Evolutionary conservation across 2,113 vertebrate species (phyloP).

Genomic region (Caranx melampygus): DNA sequence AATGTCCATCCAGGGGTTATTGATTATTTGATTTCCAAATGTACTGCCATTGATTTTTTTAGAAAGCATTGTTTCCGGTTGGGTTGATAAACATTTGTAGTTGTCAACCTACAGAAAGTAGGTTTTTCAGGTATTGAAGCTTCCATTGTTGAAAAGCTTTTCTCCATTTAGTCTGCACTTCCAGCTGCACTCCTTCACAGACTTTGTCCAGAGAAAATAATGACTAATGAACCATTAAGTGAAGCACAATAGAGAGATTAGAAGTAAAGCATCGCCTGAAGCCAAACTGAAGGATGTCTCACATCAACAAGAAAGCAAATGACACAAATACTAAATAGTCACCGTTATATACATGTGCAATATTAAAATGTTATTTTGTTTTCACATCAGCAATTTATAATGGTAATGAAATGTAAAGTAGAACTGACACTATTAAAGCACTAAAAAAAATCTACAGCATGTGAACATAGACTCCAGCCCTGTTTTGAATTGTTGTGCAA

Average conservation of each 20-base stretch:
- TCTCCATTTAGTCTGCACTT: background rate
- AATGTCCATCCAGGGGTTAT: no score
- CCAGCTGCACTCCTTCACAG: background rate
- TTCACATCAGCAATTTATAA: background rate
- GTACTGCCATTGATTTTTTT: no score
- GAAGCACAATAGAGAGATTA: background rate
- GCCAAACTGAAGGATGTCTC: background rate
- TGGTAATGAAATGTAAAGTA: constrained; percentile 8
- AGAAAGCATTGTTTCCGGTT: no score
- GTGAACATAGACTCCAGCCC: background rate
- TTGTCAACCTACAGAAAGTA: no score
- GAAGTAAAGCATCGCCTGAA: background rate
- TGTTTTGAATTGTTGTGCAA: background rate
- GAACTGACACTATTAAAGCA: background rate
- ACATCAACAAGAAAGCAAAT: background rate
- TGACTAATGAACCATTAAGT: background rate
- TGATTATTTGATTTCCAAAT: no score
- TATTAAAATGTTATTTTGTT: background rate
- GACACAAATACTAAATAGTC: background rate
- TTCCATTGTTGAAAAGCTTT: no score
- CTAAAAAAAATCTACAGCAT: background rate
- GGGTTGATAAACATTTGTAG: no score
- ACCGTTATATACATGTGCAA: background rate
- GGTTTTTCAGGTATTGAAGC: background rate
- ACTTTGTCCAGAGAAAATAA: background rate